Evolutionary conservation across 2,888 invertebrate species (phyloP).

Genomic region (Syrphus vitripennis): DNA sequence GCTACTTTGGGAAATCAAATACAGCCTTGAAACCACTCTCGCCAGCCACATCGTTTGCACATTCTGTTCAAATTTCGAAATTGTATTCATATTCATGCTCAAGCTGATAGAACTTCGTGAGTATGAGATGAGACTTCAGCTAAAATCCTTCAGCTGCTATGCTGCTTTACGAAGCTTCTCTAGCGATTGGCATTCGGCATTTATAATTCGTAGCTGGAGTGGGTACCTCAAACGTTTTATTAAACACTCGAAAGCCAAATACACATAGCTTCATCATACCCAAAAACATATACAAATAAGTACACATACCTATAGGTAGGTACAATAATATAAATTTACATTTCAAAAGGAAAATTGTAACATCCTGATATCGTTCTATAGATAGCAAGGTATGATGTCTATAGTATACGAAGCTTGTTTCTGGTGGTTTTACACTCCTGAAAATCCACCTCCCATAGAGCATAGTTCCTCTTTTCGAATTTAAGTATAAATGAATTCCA

Average conservation of each 20-base stretch:
- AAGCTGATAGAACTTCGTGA: conserved; percentile 22
- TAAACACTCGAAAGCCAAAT: conserved; percentile 54
- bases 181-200: conserved; percentile 67
- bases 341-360: conserved; percentile 68
- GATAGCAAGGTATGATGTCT: not conserved
- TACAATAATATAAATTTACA: conserved; percentile 44
- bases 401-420: not conserved
- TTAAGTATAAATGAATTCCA: conserved; percentile 64
- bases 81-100: conserved; percentile 70
- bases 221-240: conserved; percentile 71
- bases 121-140: conserved; percentile 13
- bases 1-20: not conserved
- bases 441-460: not conserved
- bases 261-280: not conserved
- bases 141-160: conserved; percentile 62
- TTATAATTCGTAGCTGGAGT: conserved; percentile 68
- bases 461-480: not conserved
- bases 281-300: not conserved
- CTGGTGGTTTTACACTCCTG: conserved; percentile 12
- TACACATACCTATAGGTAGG: not conserved
- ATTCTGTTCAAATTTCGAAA: conserved; percentile 66
- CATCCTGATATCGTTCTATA: conserved; percentile 50
- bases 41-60: conserved; percentile 35
- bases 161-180: conserved; percentile 42
- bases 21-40: not conserved